Base-by-base conservation (phyloP, 2,113 vertebrate genomes). In the Cathartes aura region DNA sequence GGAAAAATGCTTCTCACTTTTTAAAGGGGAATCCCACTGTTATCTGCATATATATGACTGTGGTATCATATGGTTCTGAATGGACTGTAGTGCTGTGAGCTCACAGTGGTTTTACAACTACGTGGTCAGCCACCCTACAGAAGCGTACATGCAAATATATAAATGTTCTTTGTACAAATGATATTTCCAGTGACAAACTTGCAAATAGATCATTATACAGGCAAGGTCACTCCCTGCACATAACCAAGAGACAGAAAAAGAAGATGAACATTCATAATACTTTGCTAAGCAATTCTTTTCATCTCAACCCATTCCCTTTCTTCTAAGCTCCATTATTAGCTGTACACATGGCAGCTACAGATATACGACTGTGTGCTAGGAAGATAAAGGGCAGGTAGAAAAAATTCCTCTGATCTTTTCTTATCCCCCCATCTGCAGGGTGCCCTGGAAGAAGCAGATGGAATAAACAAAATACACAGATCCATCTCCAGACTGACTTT, bases 331-430 rank as follows among this genome's bases (percentile, higher is more conserved):
- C 8, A 7, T 72, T 64, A 52, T 87, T 75, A 72, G 53, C 66
- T 34, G 6, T 40, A 24, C 27, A 67, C 40, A 21, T 42, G 27
- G 32, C 78, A 96, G 36, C 78, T 80, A 29, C 36, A 91, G 73
- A 79, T 84, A 76, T 23, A 66, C 4, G 38, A 58, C 66, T 0
- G 1, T 72, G 27, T 58, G n/a, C 22, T 70, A 21, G 43, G 70
- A 95, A 91, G 89, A 76, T 91, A 89, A 95, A 92, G 53, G 36
- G 48, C 83, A 95, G 87, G 89, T 95, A 91, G 70, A 80, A 96
- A 97, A 91, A 82, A 64, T 62, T 53, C 87, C 48, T 97, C 78
- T 96, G 87, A 95, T 95, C 83, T 91, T 95, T 95, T 86, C 71
- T 71, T 17, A 42, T 66, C 48, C 27, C 23, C 24, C 4, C 17